Evolutionary conservation across 1,140 invertebrate genomes (phyloP), one percentile per base, ranked within the genome.

Genomic region (Sesamia nonagrioides): DNA sequence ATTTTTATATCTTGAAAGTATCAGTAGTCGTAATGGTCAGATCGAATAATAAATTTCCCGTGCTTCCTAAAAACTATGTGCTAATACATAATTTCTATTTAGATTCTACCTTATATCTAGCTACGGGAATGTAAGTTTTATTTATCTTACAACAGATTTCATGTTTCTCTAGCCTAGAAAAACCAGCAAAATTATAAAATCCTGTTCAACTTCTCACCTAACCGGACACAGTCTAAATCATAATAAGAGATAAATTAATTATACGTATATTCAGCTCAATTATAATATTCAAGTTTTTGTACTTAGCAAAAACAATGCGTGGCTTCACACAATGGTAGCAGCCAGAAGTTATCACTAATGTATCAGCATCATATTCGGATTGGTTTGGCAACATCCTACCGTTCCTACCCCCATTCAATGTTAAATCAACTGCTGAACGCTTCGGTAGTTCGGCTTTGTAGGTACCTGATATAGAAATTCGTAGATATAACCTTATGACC

Each of bases 361-460:
- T 56, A 73, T 56, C 73, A 60, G 17, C 56, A 48, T 75, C 73
- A 75, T 75, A 75, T 75, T 75, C 63, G 42, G 42, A 42, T 27
- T 13, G 15, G 73, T 84, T 60, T 37, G 45, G 78, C 80, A 84
- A 84, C 63, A 72, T 84, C 83, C 83, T 78, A 27, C 33, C 3
- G 18, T 58, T 18, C 27, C 56, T 75, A 75, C 73, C 73, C 80
- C 83, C 61, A 84, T 84, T 82, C 75, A 84, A 82, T 84, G 83
- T 84, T 82, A 84, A 84, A 82, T 52, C 79, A 77, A 73, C 50
- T 84, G 48, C 72, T 76, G 54, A 37, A 79, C 77, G 73, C 56
- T 61, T 33, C 35, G 50, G 6, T 73, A 52, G n/a, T 17, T 37
- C 42, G 3, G 35, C 27, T 18, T 18, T 27, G n/a, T n/a, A 27